Evolutionary conservation across 2,113 vertebrate genomes (phyloP), one percentile per base, ranked within the genome.

Genomic region (Athene cunicularia): DNA sequence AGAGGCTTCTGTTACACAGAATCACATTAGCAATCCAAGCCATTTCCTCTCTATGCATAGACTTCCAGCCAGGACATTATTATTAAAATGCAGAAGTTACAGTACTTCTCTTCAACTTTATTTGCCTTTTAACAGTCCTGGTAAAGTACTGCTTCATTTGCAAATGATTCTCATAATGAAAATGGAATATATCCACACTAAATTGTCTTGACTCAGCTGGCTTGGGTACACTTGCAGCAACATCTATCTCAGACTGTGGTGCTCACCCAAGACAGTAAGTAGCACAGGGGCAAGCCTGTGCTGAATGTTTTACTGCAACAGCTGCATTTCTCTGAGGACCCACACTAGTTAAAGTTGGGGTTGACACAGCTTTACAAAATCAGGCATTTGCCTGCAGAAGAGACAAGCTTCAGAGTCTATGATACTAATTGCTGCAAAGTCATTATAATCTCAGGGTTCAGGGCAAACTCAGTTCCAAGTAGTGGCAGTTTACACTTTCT

Each of bases 1-100:
- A 91, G 75, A 80, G 66, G 74, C 20, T 81, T 75, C 68, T 91
- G 11, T 84, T 92, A 70, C 27, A 79, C 11, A 77, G 86, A 47
- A 56, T 82, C 41, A 49, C 55, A 77, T 94, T 94, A 94, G 66
- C 84, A 95, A 93, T 93, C 59, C 50, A 92, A 97, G 92, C 88
- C 5, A 56, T 96, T 96, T 97, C 43, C 81, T 89, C 75, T 75
- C 67, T 92, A 7, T 58, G 47, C 41, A 30, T 37, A 82, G 59
- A 77, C 47, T 81, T 91, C 43, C 58, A 95, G n/a, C 77, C 55
- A 92, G 50, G 74, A 74, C 45, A 81, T 39, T 79, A 77, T 85
- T 80, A 64, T 82, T 86, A 95, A 95, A 96, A 91, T 95, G 58
- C 77, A 90, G 60, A 94, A 94, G 60, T 83, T 92, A 71, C 21